Evolutionary conservation across 2,888 invertebrate species (phyloP).

Genomic region (Macaria notata): DNA sequence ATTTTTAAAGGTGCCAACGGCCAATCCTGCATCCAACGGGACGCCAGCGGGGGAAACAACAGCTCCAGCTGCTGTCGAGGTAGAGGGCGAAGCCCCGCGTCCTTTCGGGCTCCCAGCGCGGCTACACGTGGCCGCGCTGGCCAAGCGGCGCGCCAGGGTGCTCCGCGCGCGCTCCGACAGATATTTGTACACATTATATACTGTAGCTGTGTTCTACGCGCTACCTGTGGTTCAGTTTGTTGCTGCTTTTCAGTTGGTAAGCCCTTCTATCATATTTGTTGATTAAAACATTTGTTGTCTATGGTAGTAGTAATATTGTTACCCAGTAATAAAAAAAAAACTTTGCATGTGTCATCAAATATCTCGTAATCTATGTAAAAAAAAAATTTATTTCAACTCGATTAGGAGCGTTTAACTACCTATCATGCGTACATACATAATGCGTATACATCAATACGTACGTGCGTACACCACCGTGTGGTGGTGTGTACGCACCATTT

Average conservation of each 20-base stretch:
- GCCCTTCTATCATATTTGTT: slow-evolving; percentile 15
- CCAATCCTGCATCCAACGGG: neutral
- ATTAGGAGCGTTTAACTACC: too few species aligned
- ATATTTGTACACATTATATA: slow-evolving; percentile 84
- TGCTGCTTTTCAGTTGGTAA: slow-evolving; percentile 88
- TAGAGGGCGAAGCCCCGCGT: slow-evolving; percentile 34
- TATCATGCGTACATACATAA: too few species aligned
- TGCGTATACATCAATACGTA: too few species aligned
- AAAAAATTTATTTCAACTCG: too few species aligned
- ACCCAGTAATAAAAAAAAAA: too few species aligned
- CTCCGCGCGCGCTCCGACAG: slow-evolving; percentile 78
- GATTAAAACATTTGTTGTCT: too few species aligned
- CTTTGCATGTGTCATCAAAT: too few species aligned
- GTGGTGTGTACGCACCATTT: too few species aligned
- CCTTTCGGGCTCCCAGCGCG: slow-evolving; percentile 72
- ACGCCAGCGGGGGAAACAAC: neutral
- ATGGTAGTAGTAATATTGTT: too few species aligned
- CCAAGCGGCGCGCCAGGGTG: slow-evolving; percentile 61
- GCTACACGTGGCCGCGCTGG: slow-evolving; percentile 67
- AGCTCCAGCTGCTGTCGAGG: neutral
- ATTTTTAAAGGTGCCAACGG: neutral
- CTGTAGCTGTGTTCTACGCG: slow-evolving; percentile 92
- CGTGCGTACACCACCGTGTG: too few species aligned
- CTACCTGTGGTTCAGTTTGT: slow-evolving; percentile 94
- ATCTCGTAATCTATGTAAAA: too few species aligned